Evolutionary conservation across 2,888 invertebrate species (phyloP).

Genomic region (Oxyscelio sp.): DNA sequence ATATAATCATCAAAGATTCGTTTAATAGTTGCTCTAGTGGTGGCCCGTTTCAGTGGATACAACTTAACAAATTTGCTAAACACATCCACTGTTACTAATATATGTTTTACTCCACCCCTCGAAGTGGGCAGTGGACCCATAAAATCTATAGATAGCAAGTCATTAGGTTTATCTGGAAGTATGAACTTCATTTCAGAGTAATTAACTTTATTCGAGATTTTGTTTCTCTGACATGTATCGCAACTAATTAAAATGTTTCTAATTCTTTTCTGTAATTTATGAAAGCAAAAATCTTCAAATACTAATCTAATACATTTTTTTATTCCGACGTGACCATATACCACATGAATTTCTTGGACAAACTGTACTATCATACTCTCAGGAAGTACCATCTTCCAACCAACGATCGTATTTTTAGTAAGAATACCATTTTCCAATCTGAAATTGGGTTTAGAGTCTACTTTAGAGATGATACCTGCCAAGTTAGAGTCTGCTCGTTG

Average conservation of each 20-base stretch:
- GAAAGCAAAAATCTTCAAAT: neutral
- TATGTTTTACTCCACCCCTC: constrained; percentile 4
- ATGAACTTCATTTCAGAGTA: too few species aligned
- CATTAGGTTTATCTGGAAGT: too few species aligned
- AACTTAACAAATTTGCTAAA: too few species aligned
- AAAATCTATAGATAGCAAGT: too few species aligned
- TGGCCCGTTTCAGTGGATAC: too few species aligned
- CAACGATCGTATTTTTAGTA: neutral
- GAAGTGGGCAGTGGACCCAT: constrained; percentile 12
- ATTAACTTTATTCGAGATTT: neutral
- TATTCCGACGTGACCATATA: neutral
- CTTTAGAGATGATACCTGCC: neutral
- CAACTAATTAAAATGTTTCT: neutral
- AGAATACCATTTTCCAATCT: neutral
- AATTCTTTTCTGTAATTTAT: neutral
- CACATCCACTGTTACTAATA: constrained; percentile 7
- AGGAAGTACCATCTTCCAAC: neutral
- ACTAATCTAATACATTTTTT: neutral
- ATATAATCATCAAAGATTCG: neutral
- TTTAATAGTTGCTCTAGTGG: neutral
- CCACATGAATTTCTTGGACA: too few species aligned
- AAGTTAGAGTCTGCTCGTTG: neutral
- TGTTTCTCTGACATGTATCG: constrained; percentile 1
- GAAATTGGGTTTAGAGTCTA: neutral
- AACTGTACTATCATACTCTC: neutral